Evolutionary conservation across 2,113 vertebrate species (phyloP).

Genomic region (Erpornis zantholeuca): DNA sequence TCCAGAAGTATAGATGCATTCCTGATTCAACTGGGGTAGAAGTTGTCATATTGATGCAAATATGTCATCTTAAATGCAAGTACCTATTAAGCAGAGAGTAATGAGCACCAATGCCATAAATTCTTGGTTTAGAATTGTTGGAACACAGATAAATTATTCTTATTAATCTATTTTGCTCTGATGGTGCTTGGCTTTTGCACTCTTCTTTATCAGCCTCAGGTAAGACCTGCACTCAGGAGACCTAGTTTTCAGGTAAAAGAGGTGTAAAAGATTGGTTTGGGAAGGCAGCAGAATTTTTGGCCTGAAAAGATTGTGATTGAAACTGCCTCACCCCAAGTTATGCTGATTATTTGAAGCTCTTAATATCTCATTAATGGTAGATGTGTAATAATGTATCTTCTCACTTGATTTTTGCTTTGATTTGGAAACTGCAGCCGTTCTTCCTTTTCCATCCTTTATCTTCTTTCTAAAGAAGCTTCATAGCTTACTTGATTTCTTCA

Average conservation of each 20-base stretch:
- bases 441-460: not conserved
- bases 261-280: not conserved
- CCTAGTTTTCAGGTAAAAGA: not conserved
- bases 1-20: not conserved
- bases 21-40: not conserved
- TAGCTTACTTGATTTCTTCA: not conserved
- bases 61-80: not conserved
- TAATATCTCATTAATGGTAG: not conserved
- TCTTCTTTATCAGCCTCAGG: not conserved
- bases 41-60: not conserved
- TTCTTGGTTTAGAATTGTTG: not conserved
- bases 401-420: not conserved
- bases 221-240: not conserved
- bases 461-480: not conserved
- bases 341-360: not conserved
- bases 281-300: not conserved
- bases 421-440: not conserved
- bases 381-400: not conserved
- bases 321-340: not conserved
- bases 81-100: not conserved
- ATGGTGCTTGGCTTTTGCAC: not conserved
- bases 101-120: not conserved
- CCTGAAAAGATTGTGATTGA: not conserved
- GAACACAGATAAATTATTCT: not conserved
- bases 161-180: not conserved